Evolutionary conservation across 1,140 invertebrate genomes (phyloP).

Genomic region (Fopius arisanus): DNA sequence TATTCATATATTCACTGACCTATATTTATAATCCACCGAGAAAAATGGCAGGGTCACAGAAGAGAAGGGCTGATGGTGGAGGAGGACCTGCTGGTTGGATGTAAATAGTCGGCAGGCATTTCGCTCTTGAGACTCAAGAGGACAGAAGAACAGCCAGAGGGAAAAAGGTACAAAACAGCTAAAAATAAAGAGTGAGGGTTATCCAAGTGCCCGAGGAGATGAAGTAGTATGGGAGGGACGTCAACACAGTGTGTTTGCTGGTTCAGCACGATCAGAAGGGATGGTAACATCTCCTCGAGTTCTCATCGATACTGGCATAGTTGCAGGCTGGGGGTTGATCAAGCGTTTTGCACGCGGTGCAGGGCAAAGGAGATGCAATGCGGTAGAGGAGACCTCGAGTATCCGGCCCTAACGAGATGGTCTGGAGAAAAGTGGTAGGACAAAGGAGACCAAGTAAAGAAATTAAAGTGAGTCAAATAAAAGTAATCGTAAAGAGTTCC

Average conservation of each 20-base stretch:
- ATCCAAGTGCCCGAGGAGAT: background rate
- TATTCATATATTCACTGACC: conserved; percentile 36
- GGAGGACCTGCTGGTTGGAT: background rate
- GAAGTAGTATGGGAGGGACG: background rate
- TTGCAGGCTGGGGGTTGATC: conserved; percentile 9
- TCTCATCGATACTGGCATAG: conserved; percentile 17
- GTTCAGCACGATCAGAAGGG: conserved; percentile 20
- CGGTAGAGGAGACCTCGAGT: background rate
- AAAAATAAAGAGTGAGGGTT: conserved; percentile 6
- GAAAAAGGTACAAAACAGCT: conserved; percentile 6
- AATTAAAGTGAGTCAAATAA: background rate
- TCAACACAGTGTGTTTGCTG: conserved; percentile 20
- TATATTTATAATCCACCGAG: conserved; percentile 31
- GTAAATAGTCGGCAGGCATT: conserved; percentile 24
- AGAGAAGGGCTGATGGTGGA: background rate
- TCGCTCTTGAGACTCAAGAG: conserved; percentile 6
- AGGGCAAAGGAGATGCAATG: background rate
- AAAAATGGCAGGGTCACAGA: background rate
- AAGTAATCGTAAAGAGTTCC: background rate
- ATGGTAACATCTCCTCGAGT: conserved; percentile 1
- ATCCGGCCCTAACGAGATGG: conserved; percentile 10
- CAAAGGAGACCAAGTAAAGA: background rate
- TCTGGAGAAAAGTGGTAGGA: background rate
- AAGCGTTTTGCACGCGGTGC: background rate
- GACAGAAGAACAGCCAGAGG: background rate